phyloP scores from a whole-genome alignment of 2,113 vertebrate genomes.

The Propithecus coquereli region DNA sequence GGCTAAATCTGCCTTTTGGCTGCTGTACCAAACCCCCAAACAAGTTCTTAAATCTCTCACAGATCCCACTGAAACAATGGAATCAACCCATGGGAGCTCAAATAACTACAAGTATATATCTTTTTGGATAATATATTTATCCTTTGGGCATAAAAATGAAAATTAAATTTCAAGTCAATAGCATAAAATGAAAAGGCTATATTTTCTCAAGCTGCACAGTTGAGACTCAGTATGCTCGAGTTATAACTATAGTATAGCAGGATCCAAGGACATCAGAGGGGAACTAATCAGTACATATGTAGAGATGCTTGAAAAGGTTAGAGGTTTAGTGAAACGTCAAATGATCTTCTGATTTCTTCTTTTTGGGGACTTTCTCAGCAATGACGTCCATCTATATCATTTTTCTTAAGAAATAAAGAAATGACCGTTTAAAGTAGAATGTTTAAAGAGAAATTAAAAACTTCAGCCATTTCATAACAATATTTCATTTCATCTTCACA shows the following conservation, averaged over 20 bases:
- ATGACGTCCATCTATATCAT: not conserved
- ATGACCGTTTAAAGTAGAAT: not conserved
- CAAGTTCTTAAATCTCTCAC: not conserved
- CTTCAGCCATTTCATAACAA: not conserved
- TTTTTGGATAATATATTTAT: not conserved
- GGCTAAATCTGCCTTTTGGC: not conserved
- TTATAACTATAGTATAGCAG: not conserved
- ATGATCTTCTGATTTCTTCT: not conserved
- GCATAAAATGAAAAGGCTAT: not conserved
- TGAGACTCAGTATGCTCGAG: not conserved
- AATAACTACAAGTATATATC: not conserved
- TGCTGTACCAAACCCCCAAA: not conserved
- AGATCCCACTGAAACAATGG: not conserved
- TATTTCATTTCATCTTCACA: slow-evolving; percentile 25
- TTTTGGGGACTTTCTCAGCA: not conserved
- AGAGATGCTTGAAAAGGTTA: not conserved
- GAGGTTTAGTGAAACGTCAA: not conserved
- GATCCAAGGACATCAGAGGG: not conserved
- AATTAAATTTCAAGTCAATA: slow-evolving; percentile 25
- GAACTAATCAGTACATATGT: not conserved
- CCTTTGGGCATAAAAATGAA: not conserved
- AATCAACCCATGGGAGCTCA: not conserved
- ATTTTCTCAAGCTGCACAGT: not conserved
- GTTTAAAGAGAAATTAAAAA: slow-evolving; percentile 9
- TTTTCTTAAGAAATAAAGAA: slow-evolving; percentile 18